Percentiles rank a stretch among this genome's conserved stretches.
Evolutionary conservation across 2,888 invertebrate genomes (phyloP).

Genomic region (Diabrotica balteata): DNA sequence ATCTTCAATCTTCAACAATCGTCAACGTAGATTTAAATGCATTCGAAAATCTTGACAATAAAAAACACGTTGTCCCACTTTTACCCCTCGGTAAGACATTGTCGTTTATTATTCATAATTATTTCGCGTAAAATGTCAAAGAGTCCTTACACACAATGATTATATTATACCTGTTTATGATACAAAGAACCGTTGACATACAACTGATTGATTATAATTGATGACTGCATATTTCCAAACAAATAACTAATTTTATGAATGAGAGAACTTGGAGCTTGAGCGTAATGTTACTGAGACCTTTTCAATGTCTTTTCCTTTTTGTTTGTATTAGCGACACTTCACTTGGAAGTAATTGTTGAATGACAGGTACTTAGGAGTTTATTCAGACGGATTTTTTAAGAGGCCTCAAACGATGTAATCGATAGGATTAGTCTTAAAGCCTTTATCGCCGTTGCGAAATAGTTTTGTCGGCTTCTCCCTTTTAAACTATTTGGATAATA

Average conservation of each 20-base stretch:
- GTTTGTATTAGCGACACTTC: conserved; percentile 42
- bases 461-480: background rate
- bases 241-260: conserved; percentile 49
- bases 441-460: conserved; percentile 10
- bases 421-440: conserved; percentile 22
- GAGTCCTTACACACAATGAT: conserved; percentile 23
- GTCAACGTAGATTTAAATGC: no score
- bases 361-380: conserved; percentile 46
- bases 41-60: no score
- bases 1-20: no score
- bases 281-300: conserved; percentile 45
- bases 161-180: conserved; percentile 49
- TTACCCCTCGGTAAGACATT: background rate
- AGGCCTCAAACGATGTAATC: conserved; percentile 13
- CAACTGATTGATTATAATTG: conserved; percentile 50
- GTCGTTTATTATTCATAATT: conserved; percentile 14
- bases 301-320: conserved; percentile 34
- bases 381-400: conserved; percentile 23
- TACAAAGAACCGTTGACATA: conserved; percentile 47
- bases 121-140: conserved; percentile 9
- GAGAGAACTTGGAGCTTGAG: conserved; percentile 43
- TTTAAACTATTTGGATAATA: no score
- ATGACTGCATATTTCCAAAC: conserved; percentile 45
- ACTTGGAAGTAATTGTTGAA: conserved; percentile 45
- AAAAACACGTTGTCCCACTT: background rate